Evolutionary conservation across 1,140 invertebrate genomes (phyloP).

Genomic region (Drosophila kurseongensis): DNA sequence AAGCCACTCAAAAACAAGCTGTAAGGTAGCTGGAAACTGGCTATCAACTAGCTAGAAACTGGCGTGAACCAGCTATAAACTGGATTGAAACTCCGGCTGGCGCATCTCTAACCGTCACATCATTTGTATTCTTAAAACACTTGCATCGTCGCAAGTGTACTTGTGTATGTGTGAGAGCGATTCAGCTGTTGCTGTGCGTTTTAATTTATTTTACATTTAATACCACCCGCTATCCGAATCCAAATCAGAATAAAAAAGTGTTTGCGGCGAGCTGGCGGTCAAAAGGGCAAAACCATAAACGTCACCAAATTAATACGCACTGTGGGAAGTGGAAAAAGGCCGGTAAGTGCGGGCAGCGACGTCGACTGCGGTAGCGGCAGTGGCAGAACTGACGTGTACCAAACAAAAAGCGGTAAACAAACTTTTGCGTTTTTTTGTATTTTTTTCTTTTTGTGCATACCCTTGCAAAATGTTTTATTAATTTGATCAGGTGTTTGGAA

Average conservation of each 20-base stretch:
- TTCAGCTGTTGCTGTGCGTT: neutral
- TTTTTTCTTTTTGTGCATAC: neutral
- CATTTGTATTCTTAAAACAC: neutral
- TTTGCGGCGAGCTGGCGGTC: constrained; percentile 17
- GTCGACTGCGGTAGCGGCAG: neutral
- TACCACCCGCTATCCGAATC: neutral
- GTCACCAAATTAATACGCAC: neutral
- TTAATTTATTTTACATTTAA: neutral
- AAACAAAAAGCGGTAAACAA: constrained; percentile 39
- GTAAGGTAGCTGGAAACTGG: neutral
- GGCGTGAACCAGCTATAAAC: neutral
- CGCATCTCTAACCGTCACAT: neutral
- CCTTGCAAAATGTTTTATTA: neutral
- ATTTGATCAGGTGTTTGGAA: too few species aligned
- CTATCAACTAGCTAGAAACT: neutral
- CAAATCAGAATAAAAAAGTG: neutral
- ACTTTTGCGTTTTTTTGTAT: constrained; percentile 1
- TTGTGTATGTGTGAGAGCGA: neutral
- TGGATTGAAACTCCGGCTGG: neutral
- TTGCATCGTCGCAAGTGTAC: neutral
- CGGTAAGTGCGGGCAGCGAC: constrained; percentile 21
- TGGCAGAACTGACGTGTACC: constrained; percentile 50
- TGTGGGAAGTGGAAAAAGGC: neutral
- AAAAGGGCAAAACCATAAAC: constrained; percentile 34
- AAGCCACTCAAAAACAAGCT: neutral